Percentiles rank a stretch among this genome's conserved stretches.
phyloP scores from a whole-genome alignment of 2,113 vertebrate species.

The Sylvicapra grimmia region DNA sequence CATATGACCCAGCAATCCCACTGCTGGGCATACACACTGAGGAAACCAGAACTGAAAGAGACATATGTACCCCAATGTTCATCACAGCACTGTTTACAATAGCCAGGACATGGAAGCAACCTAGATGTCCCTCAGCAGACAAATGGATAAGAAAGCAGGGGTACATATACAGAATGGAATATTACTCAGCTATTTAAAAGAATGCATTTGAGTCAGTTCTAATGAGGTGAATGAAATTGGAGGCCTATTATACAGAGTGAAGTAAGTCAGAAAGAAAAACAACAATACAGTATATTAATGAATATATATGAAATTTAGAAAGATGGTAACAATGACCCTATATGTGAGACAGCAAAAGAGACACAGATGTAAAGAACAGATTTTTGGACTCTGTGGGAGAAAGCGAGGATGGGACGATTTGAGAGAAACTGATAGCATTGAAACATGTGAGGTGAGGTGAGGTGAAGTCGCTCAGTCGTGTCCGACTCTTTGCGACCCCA shows the following conservation, averaged over 20 bases:
- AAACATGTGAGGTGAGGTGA: no score
- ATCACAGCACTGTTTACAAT: neutral
- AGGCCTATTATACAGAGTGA: neutral
- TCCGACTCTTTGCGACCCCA: no score
- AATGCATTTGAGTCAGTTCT: neutral
- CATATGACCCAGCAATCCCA: rapidly evolving
- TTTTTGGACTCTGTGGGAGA: neutral
- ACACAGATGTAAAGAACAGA: neutral
- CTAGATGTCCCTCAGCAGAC: neutral
- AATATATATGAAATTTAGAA: neutral
- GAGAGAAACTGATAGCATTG: neutral
- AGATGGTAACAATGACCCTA: neutral
- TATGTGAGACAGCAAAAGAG: neutral
- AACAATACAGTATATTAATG: neutral
- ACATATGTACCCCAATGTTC: neutral
- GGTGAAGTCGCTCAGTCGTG: no score
- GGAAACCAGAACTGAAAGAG: neutral
- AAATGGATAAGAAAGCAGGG: neutral
- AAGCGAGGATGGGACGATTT: neutral
- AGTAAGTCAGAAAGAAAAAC: neutral
- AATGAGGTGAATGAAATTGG: neutral
- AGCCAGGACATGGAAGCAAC: neutral
- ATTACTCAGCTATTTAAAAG: neutral
- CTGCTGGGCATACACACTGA: neutral
- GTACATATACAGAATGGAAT: neutral